Evolutionary conservation across 2,113 vertebrate species (phyloP).

Genomic region (Pelmatolapia mariae): DNA sequence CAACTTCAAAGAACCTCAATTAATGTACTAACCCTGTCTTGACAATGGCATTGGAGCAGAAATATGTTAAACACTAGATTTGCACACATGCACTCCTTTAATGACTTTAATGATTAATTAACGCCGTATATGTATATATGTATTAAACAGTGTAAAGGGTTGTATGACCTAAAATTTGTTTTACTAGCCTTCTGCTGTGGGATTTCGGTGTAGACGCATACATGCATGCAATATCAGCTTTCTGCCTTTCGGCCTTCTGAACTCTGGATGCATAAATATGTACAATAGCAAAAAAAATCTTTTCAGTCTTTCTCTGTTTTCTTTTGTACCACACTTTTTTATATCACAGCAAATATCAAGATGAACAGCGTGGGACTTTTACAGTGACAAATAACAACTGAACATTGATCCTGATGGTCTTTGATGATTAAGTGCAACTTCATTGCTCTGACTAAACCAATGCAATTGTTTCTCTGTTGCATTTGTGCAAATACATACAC

Average conservation of each 20-base stretch:
- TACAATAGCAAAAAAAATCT: background rate
- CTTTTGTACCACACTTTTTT: background rate
- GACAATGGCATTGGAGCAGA: background rate
- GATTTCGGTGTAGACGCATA: background rate
- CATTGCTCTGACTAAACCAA: background rate
- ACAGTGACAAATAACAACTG: background rate
- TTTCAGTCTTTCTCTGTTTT: background rate
- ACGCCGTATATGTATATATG: background rate
- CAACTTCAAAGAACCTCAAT: slow-evolving; percentile 3
- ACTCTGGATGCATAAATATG: background rate
- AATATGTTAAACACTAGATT: slow-evolving; percentile 36
- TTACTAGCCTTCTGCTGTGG: background rate
- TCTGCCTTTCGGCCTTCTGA: background rate
- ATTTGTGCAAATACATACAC: background rate
- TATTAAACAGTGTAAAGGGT: background rate
- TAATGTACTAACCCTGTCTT: background rate
- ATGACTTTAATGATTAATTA: slow-evolving; percentile 35
- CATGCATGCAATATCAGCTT: background rate
- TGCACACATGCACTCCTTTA: slow-evolving; percentile 1
- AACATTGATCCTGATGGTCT: background rate
- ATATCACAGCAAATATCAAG: background rate
- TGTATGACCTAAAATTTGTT: background rate
- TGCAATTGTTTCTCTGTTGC: background rate
- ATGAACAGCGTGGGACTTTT: background rate
- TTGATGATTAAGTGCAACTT: background rate